Percentiles rank a stretch among this genome's conserved stretches.
Conservation (phyloP, 2,888 invertebrate genomes). For the Vesta saturnalis region DNA sequence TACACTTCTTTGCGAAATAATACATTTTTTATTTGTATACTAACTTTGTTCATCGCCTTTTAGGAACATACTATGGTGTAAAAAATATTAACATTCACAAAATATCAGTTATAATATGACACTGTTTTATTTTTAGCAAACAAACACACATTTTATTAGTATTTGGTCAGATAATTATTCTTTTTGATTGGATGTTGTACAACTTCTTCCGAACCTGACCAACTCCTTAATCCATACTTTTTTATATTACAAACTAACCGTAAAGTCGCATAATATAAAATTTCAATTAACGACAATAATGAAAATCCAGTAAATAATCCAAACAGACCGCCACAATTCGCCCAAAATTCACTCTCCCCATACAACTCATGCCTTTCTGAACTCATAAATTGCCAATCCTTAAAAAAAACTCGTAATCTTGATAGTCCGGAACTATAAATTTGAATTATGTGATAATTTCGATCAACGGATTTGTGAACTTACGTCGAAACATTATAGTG, state of each 20-base stretch:
- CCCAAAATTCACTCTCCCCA: slow-evolving; percentile 21
- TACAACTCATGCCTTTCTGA: slow-evolving; percentile 24
- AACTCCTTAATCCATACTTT: slow-evolving; percentile 16
- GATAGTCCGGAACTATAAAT: slow-evolving; percentile 21
- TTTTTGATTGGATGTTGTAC: too few species aligned
- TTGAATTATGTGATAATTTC: not conserved
- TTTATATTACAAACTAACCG: slow-evolving; percentile 14
- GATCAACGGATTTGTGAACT: not conserved
- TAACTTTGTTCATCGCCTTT: too few species aligned
- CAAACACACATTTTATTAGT: too few species aligned
- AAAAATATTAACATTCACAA: too few species aligned
- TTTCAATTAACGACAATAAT: slow-evolving; percentile 22
- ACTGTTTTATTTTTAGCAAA: too few species aligned
- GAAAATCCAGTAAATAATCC: slow-evolving; percentile 30
- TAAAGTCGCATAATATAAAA: slow-evolving; percentile 23
- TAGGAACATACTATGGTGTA: too few species aligned
- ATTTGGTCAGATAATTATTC: too few species aligned
- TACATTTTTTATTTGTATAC: too few species aligned
- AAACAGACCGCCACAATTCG: slow-evolving; percentile 27
- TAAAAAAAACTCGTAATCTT: slow-evolving; percentile 20
- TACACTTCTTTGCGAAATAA: too few species aligned
- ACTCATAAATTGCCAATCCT: slow-evolving; percentile 28
- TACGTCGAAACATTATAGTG: slow-evolving; percentile 12
- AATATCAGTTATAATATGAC: too few species aligned
- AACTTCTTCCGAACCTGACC: slow-evolving; percentile 24